Percentiles rank a stretch among this genome's conserved stretches.
Evolutionary conservation across 2,113 vertebrate species (phyloP).

Genomic region (Anas platyrhynchos): DNA sequence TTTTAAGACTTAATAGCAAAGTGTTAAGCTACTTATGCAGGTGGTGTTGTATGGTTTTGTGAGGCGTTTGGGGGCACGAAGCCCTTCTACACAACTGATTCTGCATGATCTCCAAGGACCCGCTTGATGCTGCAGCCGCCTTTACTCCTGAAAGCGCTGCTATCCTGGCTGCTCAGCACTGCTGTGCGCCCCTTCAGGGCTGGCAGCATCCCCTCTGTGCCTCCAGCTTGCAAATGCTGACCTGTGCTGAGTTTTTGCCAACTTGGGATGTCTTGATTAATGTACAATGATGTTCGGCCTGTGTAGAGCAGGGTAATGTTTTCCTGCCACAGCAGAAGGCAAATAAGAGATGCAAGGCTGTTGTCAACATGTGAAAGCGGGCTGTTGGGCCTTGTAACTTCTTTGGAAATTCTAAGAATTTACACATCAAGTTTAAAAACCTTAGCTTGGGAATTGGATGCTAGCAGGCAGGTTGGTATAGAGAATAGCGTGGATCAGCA

Average conservation of each 20-base stretch:
- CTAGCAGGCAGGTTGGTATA: neutral
- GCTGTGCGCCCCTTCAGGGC: neutral
- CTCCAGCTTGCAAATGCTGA: neutral
- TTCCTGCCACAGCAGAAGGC: neutral
- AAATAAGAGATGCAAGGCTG: accelerated
- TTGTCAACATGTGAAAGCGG: neutral
- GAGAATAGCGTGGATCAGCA: neutral
- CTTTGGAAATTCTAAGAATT: neutral
- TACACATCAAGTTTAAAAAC: neutral
- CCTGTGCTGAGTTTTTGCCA: neutral
- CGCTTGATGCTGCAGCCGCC: neutral
- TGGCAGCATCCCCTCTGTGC: accelerated
- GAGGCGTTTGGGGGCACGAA: neutral
- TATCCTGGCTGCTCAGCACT: neutral
- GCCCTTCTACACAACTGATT: neutral
- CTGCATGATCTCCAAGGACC: neutral
- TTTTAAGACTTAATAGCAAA: neutral
- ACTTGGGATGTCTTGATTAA: neutral
- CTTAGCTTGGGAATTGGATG: neutral
- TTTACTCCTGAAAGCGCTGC: neutral
- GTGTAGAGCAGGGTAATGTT: neutral
- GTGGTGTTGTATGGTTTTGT: neutral
- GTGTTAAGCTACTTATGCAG: neutral
- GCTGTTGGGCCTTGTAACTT: neutral
- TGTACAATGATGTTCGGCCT: accelerated